Percentiles rank a stretch among this genome's conserved stretches.
These are phyloP conservation scores for Hemibagrus wyckioides DNA, from an alignment of 2,113 vertebrate species.

Conservation along the genomic window DNA sequence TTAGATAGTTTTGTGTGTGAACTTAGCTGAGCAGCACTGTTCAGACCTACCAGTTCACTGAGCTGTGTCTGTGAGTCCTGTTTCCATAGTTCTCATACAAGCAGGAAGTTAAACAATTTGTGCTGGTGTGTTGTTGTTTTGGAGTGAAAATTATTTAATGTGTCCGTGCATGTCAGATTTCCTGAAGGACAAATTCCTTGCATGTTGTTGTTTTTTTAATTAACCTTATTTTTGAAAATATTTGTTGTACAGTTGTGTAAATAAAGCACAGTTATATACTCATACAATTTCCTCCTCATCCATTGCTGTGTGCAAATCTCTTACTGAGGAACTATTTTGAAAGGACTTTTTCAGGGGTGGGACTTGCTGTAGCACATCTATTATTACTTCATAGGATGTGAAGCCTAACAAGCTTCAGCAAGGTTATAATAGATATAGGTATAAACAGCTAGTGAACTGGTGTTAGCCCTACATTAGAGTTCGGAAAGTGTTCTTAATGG, in stretches of 20 bases:
- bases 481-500: background rate
- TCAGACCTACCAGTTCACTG: background rate
- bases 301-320: background rate
- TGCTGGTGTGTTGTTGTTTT: conserved; percentile 9
- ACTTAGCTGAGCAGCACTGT: background rate
- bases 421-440: too few species aligned
- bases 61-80: background rate
- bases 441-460: background rate
- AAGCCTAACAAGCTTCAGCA: background rate
- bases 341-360: background rate
- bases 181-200: background rate
- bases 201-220: background rate
- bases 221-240: background rate
- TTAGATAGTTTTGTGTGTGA: background rate
- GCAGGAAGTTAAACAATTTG: background rate
- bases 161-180: background rate
- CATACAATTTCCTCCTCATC: background rate
- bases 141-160: background rate
- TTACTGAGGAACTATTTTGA: background rate
- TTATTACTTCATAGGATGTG: background rate
- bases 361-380: background rate
- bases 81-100: background rate
- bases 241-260: conserved; percentile 24
- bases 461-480: background rate
- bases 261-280: conserved; percentile 4